Evolutionary conservation across 2,888 invertebrate genomes (phyloP).

Genomic region (Panzeria rudis): DNA sequence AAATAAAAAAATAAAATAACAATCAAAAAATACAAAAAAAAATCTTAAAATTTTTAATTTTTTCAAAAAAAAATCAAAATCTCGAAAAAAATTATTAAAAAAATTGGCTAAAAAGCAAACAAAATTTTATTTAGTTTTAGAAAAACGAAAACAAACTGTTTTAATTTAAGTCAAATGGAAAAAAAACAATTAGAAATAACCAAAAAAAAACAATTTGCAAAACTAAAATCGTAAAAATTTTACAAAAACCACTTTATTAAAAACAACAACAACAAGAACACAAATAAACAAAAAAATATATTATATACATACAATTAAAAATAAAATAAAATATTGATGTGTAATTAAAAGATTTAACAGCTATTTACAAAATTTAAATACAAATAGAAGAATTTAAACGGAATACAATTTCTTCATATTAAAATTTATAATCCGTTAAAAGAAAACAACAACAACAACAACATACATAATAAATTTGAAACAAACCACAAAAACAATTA

Average conservation of each 20-base stretch:
- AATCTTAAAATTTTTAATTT: conserved; percentile 9
- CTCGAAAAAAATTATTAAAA: conserved; percentile 44
- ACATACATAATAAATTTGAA: conserved; percentile 51
- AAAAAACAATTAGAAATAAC: not conserved
- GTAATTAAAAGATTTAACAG: conserved; percentile 69
- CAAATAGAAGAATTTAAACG: conserved; percentile 46
- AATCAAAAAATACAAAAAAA: conserved; percentile 16
- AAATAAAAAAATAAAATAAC: conserved; percentile 1
- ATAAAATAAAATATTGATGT: conserved; percentile 68
- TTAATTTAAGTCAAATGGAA: not conserved
- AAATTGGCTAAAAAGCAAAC: conserved; percentile 23
- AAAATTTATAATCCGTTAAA: conserved; percentile 70
- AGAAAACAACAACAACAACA: conserved; percentile 17
- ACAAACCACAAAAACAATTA: conserved; percentile 39
- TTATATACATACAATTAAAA: not conserved
- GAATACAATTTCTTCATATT: conserved; percentile 66
- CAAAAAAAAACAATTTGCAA: conserved; percentile 23
- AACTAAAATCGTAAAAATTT: not conserved
- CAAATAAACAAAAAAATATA: conserved; percentile 28
- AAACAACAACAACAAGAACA: not conserved
- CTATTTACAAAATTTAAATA: conserved; percentile 47
- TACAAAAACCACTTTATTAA: conserved; percentile 54
- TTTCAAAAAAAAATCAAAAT: conserved; percentile 24
- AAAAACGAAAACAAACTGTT: conserved; percentile 10
- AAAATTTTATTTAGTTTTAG: conserved; percentile 16